Conservation (phyloP, 2,797 vertebrate species). For the Chiroxiphia lanceolata region DNA sequence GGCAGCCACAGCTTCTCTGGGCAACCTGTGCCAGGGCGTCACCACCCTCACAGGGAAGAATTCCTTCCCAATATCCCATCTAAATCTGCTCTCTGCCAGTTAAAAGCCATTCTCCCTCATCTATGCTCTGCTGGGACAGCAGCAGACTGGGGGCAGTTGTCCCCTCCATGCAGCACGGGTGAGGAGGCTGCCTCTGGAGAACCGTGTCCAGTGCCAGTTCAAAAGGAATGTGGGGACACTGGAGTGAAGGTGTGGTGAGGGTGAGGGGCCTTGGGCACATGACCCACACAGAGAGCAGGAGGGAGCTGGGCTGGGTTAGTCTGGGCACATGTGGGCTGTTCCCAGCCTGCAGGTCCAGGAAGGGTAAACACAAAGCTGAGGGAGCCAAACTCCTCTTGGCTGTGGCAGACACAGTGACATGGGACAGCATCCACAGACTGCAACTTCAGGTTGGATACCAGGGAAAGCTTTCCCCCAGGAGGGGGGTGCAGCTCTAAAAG, state of each 20-base stretch:
- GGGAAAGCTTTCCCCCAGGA: neutral
- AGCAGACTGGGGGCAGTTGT: neutral
- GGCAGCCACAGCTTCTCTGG: neutral
- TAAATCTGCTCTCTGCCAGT: no score
- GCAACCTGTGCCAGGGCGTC: neutral
- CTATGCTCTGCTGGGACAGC: neutral
- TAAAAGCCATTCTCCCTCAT: neutral
- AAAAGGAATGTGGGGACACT: neutral
- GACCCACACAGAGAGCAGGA: neutral
- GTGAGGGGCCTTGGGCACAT: neutral
- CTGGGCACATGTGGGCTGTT: neutral
- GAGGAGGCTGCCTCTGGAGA: neutral
- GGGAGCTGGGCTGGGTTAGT: neutral
- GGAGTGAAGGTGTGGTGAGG: neutral
- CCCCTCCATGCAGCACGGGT: fast-evolving
- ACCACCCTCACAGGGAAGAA: neutral
- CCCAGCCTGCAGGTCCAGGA: neutral
- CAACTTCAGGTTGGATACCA: neutral
- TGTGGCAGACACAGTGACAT: neutral
- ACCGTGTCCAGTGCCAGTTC: fast-evolving
- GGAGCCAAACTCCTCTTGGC: neutral
- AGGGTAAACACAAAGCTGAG: neutral
- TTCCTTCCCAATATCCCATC: neutral
- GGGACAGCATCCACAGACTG: neutral
- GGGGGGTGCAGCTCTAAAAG: neutral